Evolutionary conservation across 2,797 vertebrate genomes (phyloP).

Genomic region (Vultur gryphus): DNA sequence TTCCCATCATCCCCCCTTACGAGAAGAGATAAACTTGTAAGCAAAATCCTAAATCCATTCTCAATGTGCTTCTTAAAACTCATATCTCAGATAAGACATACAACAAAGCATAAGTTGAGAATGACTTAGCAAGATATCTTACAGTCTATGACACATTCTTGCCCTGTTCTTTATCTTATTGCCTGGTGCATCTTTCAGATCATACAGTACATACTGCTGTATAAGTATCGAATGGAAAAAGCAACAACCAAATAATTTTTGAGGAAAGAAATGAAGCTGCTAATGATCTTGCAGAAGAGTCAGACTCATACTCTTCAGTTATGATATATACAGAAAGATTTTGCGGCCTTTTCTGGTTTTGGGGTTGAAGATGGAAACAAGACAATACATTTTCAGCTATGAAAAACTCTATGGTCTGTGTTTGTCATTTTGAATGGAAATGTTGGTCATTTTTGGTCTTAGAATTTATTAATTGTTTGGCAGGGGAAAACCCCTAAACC

Average conservation of each 20-base stretch:
- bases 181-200: neutral
- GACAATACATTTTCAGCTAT: neutral
- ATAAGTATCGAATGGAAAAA: neutral
- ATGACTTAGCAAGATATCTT: neutral
- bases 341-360: neutral
- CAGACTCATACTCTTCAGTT: neutral
- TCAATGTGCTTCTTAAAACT: neutral
- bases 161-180: neutral
- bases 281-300: neutral
- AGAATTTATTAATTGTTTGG: neutral
- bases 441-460: neutral
- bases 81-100: neutral
- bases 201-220: neutral
- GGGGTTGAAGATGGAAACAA: neutral
- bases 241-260: neutral
- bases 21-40: neutral
- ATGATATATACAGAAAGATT: neutral
- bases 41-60: neutral
- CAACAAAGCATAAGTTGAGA: neutral
- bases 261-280: neutral
- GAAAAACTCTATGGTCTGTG: neutral
- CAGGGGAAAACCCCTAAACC: fast-evolving
- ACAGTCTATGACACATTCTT: neutral
- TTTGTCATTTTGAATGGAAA: neutral
- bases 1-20: neutral